These are phyloP conservation scores for Urocolius indicus DNA, from an alignment of 2,113 vertebrate species.

Conservation along the genomic window DNA sequence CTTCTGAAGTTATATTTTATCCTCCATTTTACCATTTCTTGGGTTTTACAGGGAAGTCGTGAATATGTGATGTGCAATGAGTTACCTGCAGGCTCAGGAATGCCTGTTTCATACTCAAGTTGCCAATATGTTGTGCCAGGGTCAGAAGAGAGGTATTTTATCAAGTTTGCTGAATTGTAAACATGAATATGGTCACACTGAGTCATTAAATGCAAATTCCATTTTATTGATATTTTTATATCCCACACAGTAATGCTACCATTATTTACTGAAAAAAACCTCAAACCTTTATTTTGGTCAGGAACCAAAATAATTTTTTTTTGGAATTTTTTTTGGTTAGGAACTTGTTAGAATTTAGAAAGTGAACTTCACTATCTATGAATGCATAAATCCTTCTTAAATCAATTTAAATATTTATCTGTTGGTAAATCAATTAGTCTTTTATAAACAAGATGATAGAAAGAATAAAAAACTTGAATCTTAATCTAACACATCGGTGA, in stretches of 20 bases:
- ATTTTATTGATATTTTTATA: neutral
- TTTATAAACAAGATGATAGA: neutral
- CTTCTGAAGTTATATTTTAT: conserved; percentile 52
- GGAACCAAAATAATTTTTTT: too few species aligned
- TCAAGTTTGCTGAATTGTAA: neutral
- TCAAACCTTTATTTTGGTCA: neutral
- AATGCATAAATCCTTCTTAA: neutral
- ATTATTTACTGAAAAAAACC: neutral
- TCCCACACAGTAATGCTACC: neutral
- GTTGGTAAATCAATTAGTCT: neutral
- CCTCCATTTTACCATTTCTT: conserved; percentile 31
- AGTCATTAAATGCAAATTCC: neutral
- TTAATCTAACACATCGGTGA: neutral
- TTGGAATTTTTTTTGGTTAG: neutral
- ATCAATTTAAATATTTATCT: neutral
- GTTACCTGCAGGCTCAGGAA: neutral
- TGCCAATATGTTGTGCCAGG: neutral
- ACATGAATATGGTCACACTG: neutral
- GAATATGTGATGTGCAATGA: neutral
- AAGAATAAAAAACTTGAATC: neutral
- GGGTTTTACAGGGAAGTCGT: conserved; percentile 8
- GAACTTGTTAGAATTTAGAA: neutral
- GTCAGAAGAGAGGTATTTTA: neutral
- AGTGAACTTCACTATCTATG: neutral
- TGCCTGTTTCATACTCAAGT: neutral